Base-by-base conservation (phyloP, 2,113 vertebrate genomes). In the Podarcis raffonei region DNA sequence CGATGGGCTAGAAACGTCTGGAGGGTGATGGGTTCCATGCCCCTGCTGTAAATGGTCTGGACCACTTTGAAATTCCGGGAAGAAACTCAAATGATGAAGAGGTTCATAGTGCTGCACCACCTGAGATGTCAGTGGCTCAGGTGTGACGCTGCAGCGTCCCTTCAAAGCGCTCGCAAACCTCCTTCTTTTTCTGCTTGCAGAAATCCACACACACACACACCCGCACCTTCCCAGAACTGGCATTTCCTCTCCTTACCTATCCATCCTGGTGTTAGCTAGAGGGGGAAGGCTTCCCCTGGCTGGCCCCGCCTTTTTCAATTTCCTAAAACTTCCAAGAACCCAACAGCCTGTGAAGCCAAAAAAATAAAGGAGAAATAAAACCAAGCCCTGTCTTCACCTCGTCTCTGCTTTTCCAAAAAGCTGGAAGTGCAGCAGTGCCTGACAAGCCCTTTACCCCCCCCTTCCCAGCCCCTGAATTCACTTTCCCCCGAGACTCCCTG, bases 221-320 rank as follows among this genome's bases (percentile, higher is more conserved):
- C 1, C 39, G 5, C 39, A 42, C 27, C 85, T 53, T 57, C n/a
- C 16, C 62, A 2, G 16, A 53, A 57, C 39, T 37, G 32, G n/a
- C 81, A 71, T 72, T 78, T 39, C 42, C 69, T 42, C 69, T 22
- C 18, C 62, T n/a, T 65, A 27, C 16, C 66, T 30, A 30, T 11
- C 32, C 1, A 22, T 27, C 35, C 27, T 30, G 2, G 32, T 7
- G 9, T 32, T 32, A 25, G n/a, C 71, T 66, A 18, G 30, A 69
- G 81, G 59, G 69, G 2, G 57, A n/a, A 16, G n/a, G 15, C 42
- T 42, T 8, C 59, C 84, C 13, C n/a, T 62, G 35, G 25, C 25
- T 12, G 35, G 39, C 87, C 62, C 81, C 74, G 78, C 87, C 81
- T 39, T 89, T 84, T 83, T 66, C 87, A 83, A 83, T 88, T 83